Evolutionary conservation across 1,140 invertebrate genomes (phyloP), one percentile per base, ranked within the genome.

Genomic region (Ptiloglossa arizonensis): DNA sequence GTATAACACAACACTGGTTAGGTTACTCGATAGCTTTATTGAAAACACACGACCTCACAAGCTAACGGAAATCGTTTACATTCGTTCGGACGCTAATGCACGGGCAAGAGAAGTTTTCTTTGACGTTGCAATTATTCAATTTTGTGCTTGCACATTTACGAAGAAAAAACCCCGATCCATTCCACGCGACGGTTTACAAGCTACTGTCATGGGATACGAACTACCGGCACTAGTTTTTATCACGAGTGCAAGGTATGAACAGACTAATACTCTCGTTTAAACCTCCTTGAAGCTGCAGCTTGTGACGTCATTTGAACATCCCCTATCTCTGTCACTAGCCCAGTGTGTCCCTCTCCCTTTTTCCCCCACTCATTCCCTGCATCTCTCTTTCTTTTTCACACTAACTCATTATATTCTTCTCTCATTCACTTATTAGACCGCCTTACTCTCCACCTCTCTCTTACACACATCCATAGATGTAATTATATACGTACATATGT

Each of bases 151-250:
- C 56, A 48, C 68, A 56, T 46, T 35, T 35, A 38, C 1, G 13
- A 13, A 2, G 29, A 13, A 11, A 24, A 59, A 69, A 69, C 52
- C 27, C 24, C 24, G 57, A 35, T 29, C 56, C 75, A 75, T 59
- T 72, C 80, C 62, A 71, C 44, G 52, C 78, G 80, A 63, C 71
- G 80, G 70, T 81, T 88, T 75, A 73, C 57, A 84, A 83, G 73
- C 81, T 80, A 88, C 87, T 86, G 86, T 56, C 79, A 46, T 46
- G 44, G 48, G 59, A 50, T n/a, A 35, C 27, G 32, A 48, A 48
- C 52, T 66, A 41, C 41, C 63, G 44, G 54, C 54, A 63, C 75
- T 66, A 15, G 11, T 75, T 68, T 41, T 67, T 35, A 56, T 56
- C 57, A 59, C n/a, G 15, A 44, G 27, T 32, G 46, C 35, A 48